Evolutionary conservation across 2,113 vertebrate genomes (phyloP).

Genomic region (Vimba vimba): DNA sequence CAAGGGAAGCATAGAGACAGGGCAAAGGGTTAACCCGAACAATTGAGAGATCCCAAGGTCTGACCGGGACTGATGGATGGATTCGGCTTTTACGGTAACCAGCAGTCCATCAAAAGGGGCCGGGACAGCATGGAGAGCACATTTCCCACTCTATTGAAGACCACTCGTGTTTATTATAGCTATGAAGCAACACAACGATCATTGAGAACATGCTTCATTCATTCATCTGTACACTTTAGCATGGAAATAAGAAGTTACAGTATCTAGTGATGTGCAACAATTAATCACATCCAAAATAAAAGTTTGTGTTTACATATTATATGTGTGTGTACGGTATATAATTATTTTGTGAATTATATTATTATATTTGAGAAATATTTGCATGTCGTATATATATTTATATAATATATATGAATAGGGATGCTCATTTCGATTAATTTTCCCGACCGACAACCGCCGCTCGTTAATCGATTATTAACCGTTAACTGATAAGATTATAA

Average conservation of each 20-base stretch:
- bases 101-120: constrained; percentile 27
- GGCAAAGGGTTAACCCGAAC: constrained; percentile 3
- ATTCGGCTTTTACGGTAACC: constrained; percentile 21
- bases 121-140: constrained; percentile 20
- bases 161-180: constrained; percentile 21
- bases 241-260: not conserved
- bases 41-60: constrained; percentile 19
- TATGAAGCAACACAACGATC: not conserved
- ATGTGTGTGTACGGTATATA: too few relatives aligned
- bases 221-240: not conserved
- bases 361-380: too few relatives aligned
- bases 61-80: constrained; percentile 22
- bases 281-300: too few relatives aligned
- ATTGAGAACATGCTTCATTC: not conserved
- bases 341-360: too few relatives aligned
- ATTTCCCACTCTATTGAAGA: constrained; percentile 25
- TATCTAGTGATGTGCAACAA: not conserved
- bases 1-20: not conserved
- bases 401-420: too few relatives aligned
- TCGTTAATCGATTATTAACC: too few relatives aligned
- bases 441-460: too few relatives aligned
- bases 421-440: too few relatives aligned
- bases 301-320: too few relatives aligned
- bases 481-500: too few relatives aligned
- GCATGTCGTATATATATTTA: too few relatives aligned